These are phyloP conservation scores for Myotis findleyi DNA, from an alignment of 2,797 vertebrate genomes.

Conservation along the genomic window DNA sequence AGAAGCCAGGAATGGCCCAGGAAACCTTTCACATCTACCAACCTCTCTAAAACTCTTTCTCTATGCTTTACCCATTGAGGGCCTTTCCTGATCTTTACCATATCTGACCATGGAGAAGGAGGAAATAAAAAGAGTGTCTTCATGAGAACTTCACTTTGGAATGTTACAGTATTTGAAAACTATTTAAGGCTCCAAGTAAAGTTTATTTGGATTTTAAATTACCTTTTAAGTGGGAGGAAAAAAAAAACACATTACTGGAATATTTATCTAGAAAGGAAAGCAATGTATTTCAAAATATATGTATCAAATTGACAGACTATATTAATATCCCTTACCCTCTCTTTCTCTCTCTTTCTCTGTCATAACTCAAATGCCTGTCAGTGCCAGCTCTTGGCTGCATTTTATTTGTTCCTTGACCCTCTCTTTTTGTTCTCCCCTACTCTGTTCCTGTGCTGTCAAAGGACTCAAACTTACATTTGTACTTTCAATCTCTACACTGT, in stretches of 20 bases:
- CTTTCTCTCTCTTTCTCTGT: too few relatives aligned
- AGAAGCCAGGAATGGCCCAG: neutral
- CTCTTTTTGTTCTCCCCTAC: neutral
- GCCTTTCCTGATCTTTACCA: neutral
- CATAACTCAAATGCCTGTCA: neutral
- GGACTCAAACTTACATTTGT: neutral
- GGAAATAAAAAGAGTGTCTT: neutral
- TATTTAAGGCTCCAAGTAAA: neutral
- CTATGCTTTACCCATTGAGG: neutral
- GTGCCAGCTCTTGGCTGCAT: neutral
- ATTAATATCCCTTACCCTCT: accelerated
- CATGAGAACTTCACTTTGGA: neutral
- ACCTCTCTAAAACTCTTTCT: neutral
- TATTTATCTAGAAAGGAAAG: neutral
- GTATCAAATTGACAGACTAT: neutral
- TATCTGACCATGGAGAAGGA: neutral
- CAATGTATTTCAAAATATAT: neutral
- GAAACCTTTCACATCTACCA: neutral
- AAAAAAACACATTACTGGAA: neutral
- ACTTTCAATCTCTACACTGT: neutral
- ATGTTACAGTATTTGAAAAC: neutral
- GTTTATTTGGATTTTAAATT: slow-evolving; percentile 4
- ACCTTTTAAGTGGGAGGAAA: neutral
- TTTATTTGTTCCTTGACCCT: neutral
- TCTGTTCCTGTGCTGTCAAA: neutral